Evolutionary conservation across 30 jellyfish, hydroid and myxozoan genomes (phyloP).

Genomic region (Pseudorhiza aurosa): DNA sequence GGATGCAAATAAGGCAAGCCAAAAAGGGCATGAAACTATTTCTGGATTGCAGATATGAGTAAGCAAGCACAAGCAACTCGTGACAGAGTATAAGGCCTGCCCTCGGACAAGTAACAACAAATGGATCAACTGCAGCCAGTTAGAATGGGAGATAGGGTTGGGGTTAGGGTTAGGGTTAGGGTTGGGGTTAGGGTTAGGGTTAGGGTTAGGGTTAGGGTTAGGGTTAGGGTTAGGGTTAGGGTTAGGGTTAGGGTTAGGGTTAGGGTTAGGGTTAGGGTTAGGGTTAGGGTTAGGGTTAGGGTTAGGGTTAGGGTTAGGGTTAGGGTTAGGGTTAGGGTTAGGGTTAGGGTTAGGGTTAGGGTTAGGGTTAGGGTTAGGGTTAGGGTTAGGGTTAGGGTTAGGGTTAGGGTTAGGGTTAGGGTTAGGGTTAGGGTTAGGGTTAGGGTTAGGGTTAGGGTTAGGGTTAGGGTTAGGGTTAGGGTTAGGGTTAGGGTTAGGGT

Average conservation of each 20-base stretch:
- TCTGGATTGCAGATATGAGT: neutral
- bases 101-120: neutral
- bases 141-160: neutral
- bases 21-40: neutral
- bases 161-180: neutral
- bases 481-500: too few relatives aligned
- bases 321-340: constrained; percentile 12
- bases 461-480: too few relatives aligned
- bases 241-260: constrained; percentile 12
- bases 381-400: constrained; percentile 49
- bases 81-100: neutral
- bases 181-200: constrained; percentile 18
- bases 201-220: neutral
- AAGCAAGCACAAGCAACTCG: neutral
- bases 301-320: constrained; percentile 7
- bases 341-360: constrained; percentile 33
- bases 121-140: neutral
- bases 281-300: constrained; percentile 9
- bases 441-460: constrained; percentile 25
- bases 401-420: constrained; percentile 54
- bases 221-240: constrained; percentile 16
- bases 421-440: constrained; percentile 54
- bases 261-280: constrained; percentile 8
- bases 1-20: too few relatives aligned
- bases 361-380: constrained; percentile 45